These are phyloP conservation scores for Rhizoglyphus robini DNA, from an alignment of 1,140 invertebrate species.

Conservation along the genomic window DNA sequence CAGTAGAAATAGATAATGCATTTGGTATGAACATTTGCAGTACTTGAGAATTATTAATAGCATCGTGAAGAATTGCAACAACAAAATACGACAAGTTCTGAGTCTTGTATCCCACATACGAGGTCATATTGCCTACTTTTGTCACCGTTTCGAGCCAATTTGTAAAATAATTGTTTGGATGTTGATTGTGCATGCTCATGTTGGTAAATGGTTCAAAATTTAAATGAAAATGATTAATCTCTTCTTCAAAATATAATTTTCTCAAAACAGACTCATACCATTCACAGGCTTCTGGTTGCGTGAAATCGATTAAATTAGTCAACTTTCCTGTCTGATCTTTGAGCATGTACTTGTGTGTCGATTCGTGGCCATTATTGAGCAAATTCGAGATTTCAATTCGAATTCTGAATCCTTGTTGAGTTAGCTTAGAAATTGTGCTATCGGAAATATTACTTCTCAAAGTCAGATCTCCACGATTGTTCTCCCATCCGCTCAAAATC, in stretches of 20 bases:
- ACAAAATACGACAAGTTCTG: constrained; percentile 64
- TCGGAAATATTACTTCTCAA: too few relatives aligned
- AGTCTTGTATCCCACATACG: constrained; percentile 48
- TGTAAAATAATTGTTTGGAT: too few relatives aligned
- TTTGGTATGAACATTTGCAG: constrained; percentile 61
- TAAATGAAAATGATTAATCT: constrained; percentile 47
- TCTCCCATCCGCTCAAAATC: not conserved
- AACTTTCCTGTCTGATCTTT: not conserved
- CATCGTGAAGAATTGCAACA: constrained; percentile 72
- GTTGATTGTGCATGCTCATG: too few relatives aligned
- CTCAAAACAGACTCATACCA: constrained; percentile 57
- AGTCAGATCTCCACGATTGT: not conserved
- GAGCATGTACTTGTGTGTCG: not conserved
- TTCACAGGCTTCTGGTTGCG: constrained; percentile 49
- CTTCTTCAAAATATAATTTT: constrained; percentile 43
- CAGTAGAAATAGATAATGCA: constrained; percentile 47
- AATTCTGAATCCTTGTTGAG: too few relatives aligned
- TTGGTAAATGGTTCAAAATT: too few relatives aligned
- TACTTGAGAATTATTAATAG: constrained; percentile 63
- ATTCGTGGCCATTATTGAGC: not conserved
- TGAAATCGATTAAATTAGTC: constrained; percentile 50
- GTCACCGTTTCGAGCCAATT: constrained; percentile 50
- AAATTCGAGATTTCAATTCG: too few relatives aligned
- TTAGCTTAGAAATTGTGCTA: too few relatives aligned
- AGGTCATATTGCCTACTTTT: constrained; percentile 54